Evolutionary conservation across 1,140 invertebrate species (phyloP), one percentile per base, ranked within the genome.

Genomic region (Mercenaria mercenaria): DNA sequence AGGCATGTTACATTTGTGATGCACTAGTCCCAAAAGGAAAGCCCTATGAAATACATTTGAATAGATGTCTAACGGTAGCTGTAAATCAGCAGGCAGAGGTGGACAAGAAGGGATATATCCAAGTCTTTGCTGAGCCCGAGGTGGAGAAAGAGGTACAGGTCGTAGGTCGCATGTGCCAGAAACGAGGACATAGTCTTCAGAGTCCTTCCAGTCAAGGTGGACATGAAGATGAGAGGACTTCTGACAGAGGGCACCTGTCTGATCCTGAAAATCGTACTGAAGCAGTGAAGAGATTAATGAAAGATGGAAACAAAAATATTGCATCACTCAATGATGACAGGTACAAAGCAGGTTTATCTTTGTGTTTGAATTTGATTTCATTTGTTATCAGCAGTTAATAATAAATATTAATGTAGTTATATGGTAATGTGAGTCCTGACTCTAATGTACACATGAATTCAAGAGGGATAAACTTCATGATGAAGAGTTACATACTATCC

Each of bases 1-100:
- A 61, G 20, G 15, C 32, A 1, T 87, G 84, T 34, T 87, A 76
- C 29, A 79, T 87, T 18, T 87, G 84, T 79, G 84, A 77, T 77
- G 34, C 15, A 10, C 18, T 41, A 11, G 37, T 77, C n/a, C 26
- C 1, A 8, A 61, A 77, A 47, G 72, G 84, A 61, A 32, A 41
- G 37, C 26, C 1, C 2, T 89, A 39, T 59, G 47, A 84, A 20
- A 11, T 37, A 11, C 88, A 89, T 64, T 2, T 83, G 2, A 59
- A 59, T 4, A 26, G 56, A 23, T 89, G 88, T 64, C 29, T 61
- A n/a, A 23, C 41, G 26, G 1, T 20, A 50, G 80, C 88, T 15
- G 59, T 20, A 20, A n/a, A 43, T 20, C 88, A 89, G 67, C 88
- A 89, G 37, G 41, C 29, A 0, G 79, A 77, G 39, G 47, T 89